phyloP scores from a whole-genome alignment of 2,113 vertebrate genomes.

The Eupsittula cactorum region DNA sequence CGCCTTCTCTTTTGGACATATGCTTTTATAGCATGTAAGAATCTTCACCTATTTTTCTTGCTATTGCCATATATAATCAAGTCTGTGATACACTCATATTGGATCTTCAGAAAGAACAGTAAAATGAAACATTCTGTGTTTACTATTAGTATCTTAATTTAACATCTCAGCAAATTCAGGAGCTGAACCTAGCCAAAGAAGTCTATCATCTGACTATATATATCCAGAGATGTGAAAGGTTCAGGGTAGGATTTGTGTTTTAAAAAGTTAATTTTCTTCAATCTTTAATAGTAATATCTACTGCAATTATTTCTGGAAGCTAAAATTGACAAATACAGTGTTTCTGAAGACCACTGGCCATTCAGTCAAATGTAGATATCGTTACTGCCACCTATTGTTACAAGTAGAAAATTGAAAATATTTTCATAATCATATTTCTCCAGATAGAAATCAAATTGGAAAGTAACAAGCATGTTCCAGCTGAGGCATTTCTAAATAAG shows the following conservation, averaged over 20 bases:
- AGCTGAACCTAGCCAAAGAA: not conserved
- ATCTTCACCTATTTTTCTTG: not conserved
- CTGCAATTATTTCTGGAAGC: not conserved
- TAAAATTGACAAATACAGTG: not conserved
- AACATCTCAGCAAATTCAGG: not conserved
- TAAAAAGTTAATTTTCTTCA: not conserved
- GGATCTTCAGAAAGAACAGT: not conserved
- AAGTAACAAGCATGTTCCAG: not conserved
- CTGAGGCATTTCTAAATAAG: not conserved
- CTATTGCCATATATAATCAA: not conserved
- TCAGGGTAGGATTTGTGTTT: not conserved
- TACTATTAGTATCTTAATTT: not conserved
- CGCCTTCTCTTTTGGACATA: not conserved
- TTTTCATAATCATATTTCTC: not conserved
- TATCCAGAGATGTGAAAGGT: not conserved
- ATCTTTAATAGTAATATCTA: not conserved
- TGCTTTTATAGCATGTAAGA: not conserved
- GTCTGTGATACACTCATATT: not conserved
- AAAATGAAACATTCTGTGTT: not conserved
- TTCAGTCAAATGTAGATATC: constrained; percentile 27
- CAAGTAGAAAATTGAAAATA: constrained; percentile 1
- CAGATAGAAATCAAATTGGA: not conserved
- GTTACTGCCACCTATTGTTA: constrained; percentile 67
- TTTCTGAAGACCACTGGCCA: not conserved
- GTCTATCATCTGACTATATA: not conserved